Conservation (phyloP, 2,113 vertebrate species). For the Proteles cristata region DNA sequence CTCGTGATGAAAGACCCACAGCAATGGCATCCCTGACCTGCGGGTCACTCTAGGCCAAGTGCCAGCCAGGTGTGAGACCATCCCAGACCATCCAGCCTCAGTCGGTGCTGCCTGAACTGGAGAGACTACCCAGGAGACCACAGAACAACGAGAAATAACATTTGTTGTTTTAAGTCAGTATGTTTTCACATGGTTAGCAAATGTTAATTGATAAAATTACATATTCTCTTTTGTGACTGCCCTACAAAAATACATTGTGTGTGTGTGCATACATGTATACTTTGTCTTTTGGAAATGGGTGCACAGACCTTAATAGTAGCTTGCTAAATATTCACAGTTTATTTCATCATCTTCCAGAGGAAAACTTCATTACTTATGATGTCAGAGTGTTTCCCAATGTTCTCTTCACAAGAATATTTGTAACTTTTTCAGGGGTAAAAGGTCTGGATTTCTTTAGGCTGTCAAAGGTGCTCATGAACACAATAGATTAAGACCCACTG, state of each 20-base stretch:
- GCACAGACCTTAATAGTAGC: background rate
- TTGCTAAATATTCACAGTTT: background rate
- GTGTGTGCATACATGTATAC: background rate
- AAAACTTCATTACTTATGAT: background rate
- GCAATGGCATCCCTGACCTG: background rate
- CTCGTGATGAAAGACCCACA: background rate
- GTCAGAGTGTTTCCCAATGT: background rate
- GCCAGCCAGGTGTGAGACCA: background rate
- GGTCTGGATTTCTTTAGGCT: background rate
- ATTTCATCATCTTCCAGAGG: conserved; percentile 24
- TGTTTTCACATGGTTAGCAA: background rate
- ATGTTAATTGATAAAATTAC: background rate
- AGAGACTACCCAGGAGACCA: background rate
- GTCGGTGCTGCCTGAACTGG: background rate
- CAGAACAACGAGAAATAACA: background rate
- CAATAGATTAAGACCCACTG: background rate
- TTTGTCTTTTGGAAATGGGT: background rate
- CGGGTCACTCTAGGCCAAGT: background rate
- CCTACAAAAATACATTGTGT: background rate
- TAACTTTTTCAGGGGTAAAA: background rate
- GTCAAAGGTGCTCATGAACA: background rate
- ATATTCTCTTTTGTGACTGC: background rate
- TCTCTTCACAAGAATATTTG: background rate
- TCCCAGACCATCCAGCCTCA: background rate
- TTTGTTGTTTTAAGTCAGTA: background rate